These are phyloP conservation scores for Lethocerus indicus DNA, from an alignment of 1,140 invertebrate genomes.

Conservation along the genomic window DNA sequence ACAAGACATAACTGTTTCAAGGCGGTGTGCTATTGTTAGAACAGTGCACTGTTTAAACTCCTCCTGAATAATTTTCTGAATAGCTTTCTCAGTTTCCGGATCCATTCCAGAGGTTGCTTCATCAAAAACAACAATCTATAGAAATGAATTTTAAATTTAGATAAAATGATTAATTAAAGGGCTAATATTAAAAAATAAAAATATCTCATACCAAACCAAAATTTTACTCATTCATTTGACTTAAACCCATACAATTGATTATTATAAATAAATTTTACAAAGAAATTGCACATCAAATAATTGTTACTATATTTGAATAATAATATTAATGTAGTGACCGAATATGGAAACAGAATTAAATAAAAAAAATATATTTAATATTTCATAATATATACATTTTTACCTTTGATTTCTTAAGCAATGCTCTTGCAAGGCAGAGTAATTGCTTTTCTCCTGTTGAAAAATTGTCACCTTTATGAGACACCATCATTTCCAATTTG, in stretches of 20 bases:
- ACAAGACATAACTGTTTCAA: conserved; percentile 35
- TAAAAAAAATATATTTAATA: background rate
- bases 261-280: background rate
- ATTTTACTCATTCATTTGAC: background rate
- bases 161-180: background rate
- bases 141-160: background rate
- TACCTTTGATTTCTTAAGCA: conserved; percentile 74
- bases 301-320: background rate
- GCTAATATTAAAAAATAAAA: conserved; percentile 5
- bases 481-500: conserved; percentile 45
- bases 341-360: background rate
- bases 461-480: conserved; percentile 42
- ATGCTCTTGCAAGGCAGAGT: conserved; percentile 68
- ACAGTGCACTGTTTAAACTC: conserved; percentile 33
- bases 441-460: conserved; percentile 78
- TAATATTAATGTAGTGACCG: background rate
- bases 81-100: conserved; percentile 25
- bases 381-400: too few species aligned
- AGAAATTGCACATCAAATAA: background rate
- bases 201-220: background rate
- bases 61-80: conserved; percentile 26
- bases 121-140: conserved; percentile 41
- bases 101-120: conserved; percentile 50
- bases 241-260: background rate
- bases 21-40: conserved; percentile 41